Evolutionary conservation across 1,140 invertebrate genomes (phyloP).

Genomic region (Colletes latitarsis): DNA sequence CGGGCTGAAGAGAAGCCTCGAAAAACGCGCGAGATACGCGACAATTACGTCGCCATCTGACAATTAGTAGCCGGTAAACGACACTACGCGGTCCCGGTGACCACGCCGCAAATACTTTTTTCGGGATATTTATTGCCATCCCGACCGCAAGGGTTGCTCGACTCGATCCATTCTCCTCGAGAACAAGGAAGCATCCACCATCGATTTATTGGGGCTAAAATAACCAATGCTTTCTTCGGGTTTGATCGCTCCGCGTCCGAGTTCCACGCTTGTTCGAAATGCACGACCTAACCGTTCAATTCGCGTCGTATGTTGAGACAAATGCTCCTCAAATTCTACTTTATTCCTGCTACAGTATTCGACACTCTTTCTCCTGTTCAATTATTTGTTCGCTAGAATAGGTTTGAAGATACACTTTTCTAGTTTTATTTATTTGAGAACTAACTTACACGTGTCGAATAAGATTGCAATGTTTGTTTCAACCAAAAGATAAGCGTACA

Average conservation of each 20-base stretch:
- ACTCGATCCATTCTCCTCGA: conserved; percentile 18
- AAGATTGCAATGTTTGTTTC: too few species aligned
- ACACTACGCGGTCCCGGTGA: conserved; percentile 45
- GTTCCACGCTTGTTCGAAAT: not conserved
- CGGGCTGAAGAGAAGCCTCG: conserved; percentile 37
- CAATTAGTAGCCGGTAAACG: conserved; percentile 78
- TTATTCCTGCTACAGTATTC: too few species aligned
- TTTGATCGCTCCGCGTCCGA: not conserved
- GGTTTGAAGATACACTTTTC: too few species aligned
- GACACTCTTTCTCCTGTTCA: too few species aligned
- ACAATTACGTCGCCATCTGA: conserved; percentile 78
- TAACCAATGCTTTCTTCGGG: not conserved
- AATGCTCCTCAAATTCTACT: too few species aligned
- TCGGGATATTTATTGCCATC: conserved; percentile 71
- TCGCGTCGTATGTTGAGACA: not conserved
- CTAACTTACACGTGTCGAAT: too few species aligned
- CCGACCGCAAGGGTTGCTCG: conserved; percentile 19
- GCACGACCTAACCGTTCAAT: not conserved
- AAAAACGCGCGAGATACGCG: conserved; percentile 71
- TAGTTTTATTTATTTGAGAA: too few species aligned
- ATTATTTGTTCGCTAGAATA: too few species aligned
- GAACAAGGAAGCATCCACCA: conserved; percentile 18
- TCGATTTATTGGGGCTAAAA: conserved; percentile 49
- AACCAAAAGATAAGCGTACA: too few species aligned
- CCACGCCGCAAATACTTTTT: conserved; percentile 70